Percentiles rank a stretch among this genome's conserved stretches.
Conservation (phyloP, 2,888 invertebrate species). For the Mystacides longicornis region DNA sequence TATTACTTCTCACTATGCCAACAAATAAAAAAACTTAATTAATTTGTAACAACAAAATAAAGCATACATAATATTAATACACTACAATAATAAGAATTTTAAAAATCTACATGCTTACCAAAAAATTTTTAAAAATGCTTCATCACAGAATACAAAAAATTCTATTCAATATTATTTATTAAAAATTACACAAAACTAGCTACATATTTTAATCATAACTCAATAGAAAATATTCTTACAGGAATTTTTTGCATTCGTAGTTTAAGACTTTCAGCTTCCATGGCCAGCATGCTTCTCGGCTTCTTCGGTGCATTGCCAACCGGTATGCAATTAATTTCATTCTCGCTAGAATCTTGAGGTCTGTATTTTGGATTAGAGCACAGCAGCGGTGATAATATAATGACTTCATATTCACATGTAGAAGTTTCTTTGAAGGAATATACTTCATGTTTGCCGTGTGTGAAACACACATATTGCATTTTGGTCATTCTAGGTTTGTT, state of each 20-base stretch:
- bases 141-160: too few relatives aligned
- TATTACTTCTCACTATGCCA: too few relatives aligned
- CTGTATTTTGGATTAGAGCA: slow-evolving; percentile 87
- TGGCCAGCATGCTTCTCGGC: slow-evolving; percentile 62
- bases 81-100: too few relatives aligned
- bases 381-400: slow-evolving; percentile 78
- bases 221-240: slow-evolving; percentile 37
- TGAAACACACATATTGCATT: slow-evolving; percentile 83
- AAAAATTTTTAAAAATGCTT: too few relatives aligned
- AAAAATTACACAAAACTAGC: too few relatives aligned
- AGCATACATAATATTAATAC: too few relatives aligned
- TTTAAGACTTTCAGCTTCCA: slow-evolving; percentile 66
- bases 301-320: slow-evolving; percentile 59
- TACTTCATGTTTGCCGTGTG: slow-evolving; percentile 83
- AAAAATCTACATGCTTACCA: too few relatives aligned
- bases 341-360: slow-evolving; percentile 69
- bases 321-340: slow-evolving; percentile 67
- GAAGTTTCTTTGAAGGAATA: slow-evolving; percentile 89
- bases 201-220: too few relatives aligned
- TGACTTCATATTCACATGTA: slow-evolving; percentile 89
- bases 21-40: too few relatives aligned
- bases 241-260: slow-evolving; percentile 54
- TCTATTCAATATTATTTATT: too few relatives aligned
- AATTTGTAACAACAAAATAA: too few relatives aligned
- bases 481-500: slow-evolving; percentile 73